Evolutionary conservation across 1,140 invertebrate genomes (phyloP), one percentile per base, ranked within the genome.

Genomic region (Pseudomyrmex gracilis): DNA sequence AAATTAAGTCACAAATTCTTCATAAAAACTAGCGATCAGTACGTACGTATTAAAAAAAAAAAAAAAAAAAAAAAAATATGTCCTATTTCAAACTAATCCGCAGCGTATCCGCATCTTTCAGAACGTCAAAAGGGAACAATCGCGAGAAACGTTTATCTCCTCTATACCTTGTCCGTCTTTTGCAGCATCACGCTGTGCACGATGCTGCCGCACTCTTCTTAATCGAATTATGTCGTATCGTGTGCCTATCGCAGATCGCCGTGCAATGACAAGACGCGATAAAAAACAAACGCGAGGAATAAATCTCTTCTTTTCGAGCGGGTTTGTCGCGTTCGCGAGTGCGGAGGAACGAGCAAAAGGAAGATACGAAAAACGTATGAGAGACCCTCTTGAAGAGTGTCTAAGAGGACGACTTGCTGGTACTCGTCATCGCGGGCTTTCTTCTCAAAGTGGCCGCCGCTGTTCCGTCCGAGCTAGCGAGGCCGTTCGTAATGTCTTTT

Each of bases 141-240:
- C 20, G 57, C 17, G 57, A 60, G 20, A 51, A 13, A 63, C 15
- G 12, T 64, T 34, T 66, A 51, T 4, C 15, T 66, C 60, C 17
- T 66, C 43, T 66, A n/a, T 58, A 43, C 45, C 13, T n/a, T n/a
- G n/a, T n/a, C 47, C 58, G 49, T 34, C n/a, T 64, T 47, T 20
- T n/a, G 45, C 58, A 17, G 53, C 55, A 49, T 74, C 45, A 15
- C 43, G 34, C n/a, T n/a, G 53, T 20, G 45, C 20, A 3, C 10
- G n/a, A 47, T 12, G 66, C 20, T 24, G 47, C 66, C 45, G 45
- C n/a, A 66, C 13, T 45, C 53, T 47, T 7, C 66, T n/a, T 77
- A 66, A 47, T 49, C 58, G 45, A 74, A 74, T 68, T 15, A 47
- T 17, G 45, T 47, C 20, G 71, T 57, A 45, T 67, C 61, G 73